phyloP scores from a whole-genome alignment of 2,113 vertebrate genomes.

The Clupea harengus region DNA sequence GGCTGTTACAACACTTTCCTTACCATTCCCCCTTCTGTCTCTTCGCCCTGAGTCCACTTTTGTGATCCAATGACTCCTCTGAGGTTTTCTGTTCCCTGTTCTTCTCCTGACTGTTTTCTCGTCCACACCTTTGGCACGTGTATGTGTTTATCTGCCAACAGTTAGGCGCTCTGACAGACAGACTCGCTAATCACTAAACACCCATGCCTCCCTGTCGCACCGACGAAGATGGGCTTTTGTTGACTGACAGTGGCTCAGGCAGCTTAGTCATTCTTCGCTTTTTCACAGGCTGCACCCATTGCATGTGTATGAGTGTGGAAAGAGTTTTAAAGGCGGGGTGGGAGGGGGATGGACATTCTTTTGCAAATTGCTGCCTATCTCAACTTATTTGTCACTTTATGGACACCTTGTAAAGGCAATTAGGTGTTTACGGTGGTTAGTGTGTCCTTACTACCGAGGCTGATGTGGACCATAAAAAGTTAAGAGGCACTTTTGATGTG shows the following conservation, averaged over 20 bases:
- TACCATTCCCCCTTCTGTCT: not conserved
- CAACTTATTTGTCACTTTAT: not conserved
- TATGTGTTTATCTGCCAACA: not conserved
- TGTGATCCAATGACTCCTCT: not conserved
- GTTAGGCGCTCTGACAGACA: not conserved
- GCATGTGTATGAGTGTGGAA: not conserved
- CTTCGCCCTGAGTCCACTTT: not conserved
- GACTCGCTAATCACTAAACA: not conserved
- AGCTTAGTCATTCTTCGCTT: not conserved
- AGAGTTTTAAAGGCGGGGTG: not conserved
- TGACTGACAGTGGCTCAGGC: not conserved
- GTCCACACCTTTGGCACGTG: not conserved
- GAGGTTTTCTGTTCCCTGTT: not conserved
- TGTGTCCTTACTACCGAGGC: not conserved
- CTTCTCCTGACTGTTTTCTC: not conserved
- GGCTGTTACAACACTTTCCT: not conserved
- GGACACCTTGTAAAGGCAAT: not conserved
- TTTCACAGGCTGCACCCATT: not conserved
- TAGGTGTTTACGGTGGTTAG: not conserved
- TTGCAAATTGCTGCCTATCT: not conserved
- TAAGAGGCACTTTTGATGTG: constrained; percentile 14
- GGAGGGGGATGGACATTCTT: not conserved
- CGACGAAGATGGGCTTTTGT: not conserved
- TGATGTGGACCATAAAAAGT: constrained; percentile 1
- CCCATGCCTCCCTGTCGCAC: not conserved